Base-by-base conservation (phyloP, 2,888 invertebrate species). In the Sinotaia quadrata region DNA sequence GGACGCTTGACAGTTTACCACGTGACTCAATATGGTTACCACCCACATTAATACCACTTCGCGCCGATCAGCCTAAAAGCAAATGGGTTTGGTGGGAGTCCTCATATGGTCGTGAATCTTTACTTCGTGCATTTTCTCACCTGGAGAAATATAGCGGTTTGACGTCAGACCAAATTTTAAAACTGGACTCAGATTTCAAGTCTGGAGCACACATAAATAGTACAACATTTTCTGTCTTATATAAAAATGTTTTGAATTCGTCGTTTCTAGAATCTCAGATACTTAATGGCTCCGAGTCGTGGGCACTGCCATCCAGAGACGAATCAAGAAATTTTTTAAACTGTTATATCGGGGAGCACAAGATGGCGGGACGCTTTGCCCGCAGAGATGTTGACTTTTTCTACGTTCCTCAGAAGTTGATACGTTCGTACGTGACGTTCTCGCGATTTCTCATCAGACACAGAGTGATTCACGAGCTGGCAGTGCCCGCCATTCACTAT, bases 1-100 rank as follows among this genome's bases (percentile, higher is more conserved):
- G 68, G 62, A 61, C n/a, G 18, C 44, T 68, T 18, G 29, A 21
- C n/a, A 18, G 31, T 15, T 49, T 68, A 4, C 62, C 54, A 21
- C 15, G 44, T n/a, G 68, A 68, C 49, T 33, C 18, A 1, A 33
- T 66, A 21, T 66, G 66, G 66, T 12, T 66, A 18, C 66, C 66
- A 4, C 37, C 36, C 4, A 57, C 57, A 5, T 36, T 29, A 12
- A 15, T 21, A 10, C 56, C 56, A 34, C 8, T 15, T 3, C 18
- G 36, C 18, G 56, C 56, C 2, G 33, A 56, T 2, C 21, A 66
- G 7, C 21, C 44, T 21, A 41, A 31, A 29, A 15, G 47, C 21
- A 27, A 27, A 12, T 18, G 37, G 33, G n/a, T n/a, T 3, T 52
- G 52, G 27, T 66, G 66, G 66, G 21, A 34, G n/a, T n/a, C 24